phyloP scores from a whole-genome alignment of 92 coral and sea anemone genomes.

The Phymanthus crucifer region DNA sequence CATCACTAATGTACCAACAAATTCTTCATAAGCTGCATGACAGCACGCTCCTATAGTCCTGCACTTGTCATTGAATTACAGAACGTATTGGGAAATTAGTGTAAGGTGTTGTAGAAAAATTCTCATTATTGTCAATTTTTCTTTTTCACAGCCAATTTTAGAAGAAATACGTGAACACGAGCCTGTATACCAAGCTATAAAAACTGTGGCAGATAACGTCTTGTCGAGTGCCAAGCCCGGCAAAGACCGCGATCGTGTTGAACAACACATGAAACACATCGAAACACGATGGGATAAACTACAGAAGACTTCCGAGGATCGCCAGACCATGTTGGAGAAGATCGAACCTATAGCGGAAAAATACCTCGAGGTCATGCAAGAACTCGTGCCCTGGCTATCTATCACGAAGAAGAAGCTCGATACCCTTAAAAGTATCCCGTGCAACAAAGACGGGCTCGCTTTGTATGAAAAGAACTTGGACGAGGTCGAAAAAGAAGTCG shows the following conservation, averaged over 20 bases:
- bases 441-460: conserved; percentile 69
- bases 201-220: conserved; percentile 71
- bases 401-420: conserved; percentile 71
- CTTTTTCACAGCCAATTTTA: conserved; percentile 60
- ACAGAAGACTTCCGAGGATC: conserved; percentile 63
- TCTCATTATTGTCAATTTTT: too few species aligned
- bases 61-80: too few species aligned
- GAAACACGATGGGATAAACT: conserved; percentile 78
- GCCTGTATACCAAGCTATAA: conserved; percentile 69
- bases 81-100: too few species aligned
- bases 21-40: too few species aligned
- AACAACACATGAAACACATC: conserved; percentile 64
- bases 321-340: conserved; percentile 70
- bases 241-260: conserved; percentile 83
- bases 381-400: conserved; percentile 74
- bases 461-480: conserved; percentile 65
- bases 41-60: too few species aligned
- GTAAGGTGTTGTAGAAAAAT: too few species aligned
- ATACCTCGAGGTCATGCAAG: conserved; percentile 62
- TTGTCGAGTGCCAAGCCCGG: conserved; percentile 68
- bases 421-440: conserved; percentile 70
- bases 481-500: conserved; percentile 67
- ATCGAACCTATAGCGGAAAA: conserved; percentile 85
- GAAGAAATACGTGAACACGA: conserved; percentile 87
- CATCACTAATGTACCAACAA: too few species aligned